A percentile compares a stretch with the other conserved stretches of the same genome.
These are phyloP conservation scores for Ctenopoma kingsleyae DNA, from an alignment of 2,797 vertebrate species.

Conservation along the genomic window DNA sequence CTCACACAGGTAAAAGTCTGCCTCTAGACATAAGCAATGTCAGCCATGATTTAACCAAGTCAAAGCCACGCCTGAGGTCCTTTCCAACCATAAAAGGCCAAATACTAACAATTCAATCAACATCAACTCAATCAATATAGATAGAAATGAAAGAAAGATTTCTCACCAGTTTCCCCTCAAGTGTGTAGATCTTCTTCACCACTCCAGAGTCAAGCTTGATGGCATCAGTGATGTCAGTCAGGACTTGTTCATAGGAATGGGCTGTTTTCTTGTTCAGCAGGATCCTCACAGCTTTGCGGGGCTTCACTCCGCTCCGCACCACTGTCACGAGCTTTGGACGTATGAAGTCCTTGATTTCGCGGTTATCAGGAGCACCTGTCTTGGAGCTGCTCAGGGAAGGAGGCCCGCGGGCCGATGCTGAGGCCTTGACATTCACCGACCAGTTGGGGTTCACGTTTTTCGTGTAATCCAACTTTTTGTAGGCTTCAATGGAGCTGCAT, in stretches of 20 bases:
- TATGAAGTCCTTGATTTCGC: conserved; percentile 95
- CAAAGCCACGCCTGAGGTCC: not conserved
- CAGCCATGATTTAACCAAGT: conserved; percentile 4
- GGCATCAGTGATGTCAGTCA: conserved; percentile 96
- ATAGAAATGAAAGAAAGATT: not conserved
- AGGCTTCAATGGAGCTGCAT: conserved; percentile 95
- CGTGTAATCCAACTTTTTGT: conserved; percentile 96
- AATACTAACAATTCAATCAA: not conserved
- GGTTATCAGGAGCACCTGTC: conserved; percentile 82
- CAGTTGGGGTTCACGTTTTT: conserved; percentile 98
- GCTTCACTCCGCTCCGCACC: conserved; percentile 95
- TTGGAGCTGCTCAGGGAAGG: conserved; percentile 89
- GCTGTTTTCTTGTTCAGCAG: conserved; percentile 98
- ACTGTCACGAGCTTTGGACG: conserved; percentile 97
- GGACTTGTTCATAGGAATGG: conserved; percentile 97
- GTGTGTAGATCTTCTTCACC: conserved; percentile 95
- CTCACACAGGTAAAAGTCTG: not conserved
- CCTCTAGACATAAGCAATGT: not conserved
- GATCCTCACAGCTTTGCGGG: conserved; percentile 94
- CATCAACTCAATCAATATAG: not conserved
- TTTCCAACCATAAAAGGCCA: not conserved
- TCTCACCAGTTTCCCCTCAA: conserved; percentile 96
- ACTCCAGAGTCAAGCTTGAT: conserved; percentile 97
- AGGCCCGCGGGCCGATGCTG: conserved; percentile 84
- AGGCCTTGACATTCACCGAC: conserved; percentile 96